Evolutionary conservation across 2,888 invertebrate species (phyloP), one percentile per base, ranked within the genome.

Genomic region (Noctua fimbriata): DNA sequence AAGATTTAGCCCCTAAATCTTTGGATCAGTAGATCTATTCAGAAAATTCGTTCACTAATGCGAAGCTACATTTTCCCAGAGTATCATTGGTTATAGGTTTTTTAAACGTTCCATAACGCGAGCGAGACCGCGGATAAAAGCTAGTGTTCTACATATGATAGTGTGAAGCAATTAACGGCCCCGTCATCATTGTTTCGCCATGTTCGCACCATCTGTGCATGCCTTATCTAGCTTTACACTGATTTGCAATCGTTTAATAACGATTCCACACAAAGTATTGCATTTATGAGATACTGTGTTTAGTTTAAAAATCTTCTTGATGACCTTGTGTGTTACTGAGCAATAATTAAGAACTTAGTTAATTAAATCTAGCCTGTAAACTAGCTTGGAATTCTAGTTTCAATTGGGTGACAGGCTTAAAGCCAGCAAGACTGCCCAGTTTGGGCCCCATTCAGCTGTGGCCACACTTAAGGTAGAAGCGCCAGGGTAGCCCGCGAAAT

Each of bases 121-220:
- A 18, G n/a, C n/a, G 49, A 49, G 5, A 14, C 47, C 47, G 16
- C 16, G 16, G 47, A 16, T 47, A 47, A 52, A 52, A 52, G 1
- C 21, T 52, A 60, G 28, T 60, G 7, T 28, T 60, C 63, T 65
- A 65, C 10, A 18, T 36, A 36, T 60, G 60, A 10, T 36, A 44
- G 28, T 52, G 28, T 41, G 16, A 63, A 76, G 41, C 32, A 52
- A 55, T 78, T 7, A 58, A 21, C 2, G 1, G 18, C 0, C 18
- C 24, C 16, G 32, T 47, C 41, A 44, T 16, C 52, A 28, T 79
- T 69, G 80, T 66, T 28, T 47, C 16, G 65, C 36, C 65, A 55
- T 69, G 32, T 82, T 21, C n/a, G 10, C 0, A 44, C 32, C 58
- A 75, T 66, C 82, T 32, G 49, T 36, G 3, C 76, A 5, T 82